phyloP scores from a whole-genome alignment of 2,113 vertebrate species.

The Setophaga kirtlandii region DNA sequence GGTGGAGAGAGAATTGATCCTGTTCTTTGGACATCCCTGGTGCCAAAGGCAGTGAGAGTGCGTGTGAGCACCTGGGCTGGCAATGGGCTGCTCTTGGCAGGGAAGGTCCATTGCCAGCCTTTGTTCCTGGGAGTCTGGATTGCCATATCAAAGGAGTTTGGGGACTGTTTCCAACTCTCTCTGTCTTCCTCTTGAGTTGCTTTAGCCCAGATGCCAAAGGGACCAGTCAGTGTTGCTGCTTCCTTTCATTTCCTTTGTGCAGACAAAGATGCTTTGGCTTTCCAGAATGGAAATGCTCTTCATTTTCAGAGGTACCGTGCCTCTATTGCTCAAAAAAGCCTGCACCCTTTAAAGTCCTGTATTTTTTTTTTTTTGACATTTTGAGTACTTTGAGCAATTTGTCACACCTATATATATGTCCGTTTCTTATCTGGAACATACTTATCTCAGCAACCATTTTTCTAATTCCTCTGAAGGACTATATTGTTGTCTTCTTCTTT shows the following conservation, averaged over 20 bases:
- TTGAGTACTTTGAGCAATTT: not conserved
- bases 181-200: not conserved
- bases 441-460: not conserved
- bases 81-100: conserved; percentile 30
- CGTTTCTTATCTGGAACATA: not conserved
- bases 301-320: not conserved
- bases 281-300: not conserved
- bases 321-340: not conserved
- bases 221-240: not conserved
- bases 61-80: conserved; percentile 56
- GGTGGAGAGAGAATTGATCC: conserved; percentile 41
- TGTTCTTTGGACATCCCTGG: conserved; percentile 26
- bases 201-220: not conserved
- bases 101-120: not conserved
- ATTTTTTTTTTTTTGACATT: not conserved
- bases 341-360: not conserved
- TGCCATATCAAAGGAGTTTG: conserved; percentile 34
- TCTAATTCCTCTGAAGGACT: not conserved
- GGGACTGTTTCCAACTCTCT: not conserved
- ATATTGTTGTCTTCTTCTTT: not conserved
- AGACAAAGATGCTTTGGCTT: not conserved
- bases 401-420: not conserved
- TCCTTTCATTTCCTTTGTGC: not conserved
- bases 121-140: conserved; percentile 41
- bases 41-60: conserved; percentile 41